Evolutionary conservation across 2,797 vertebrate species (phyloP), one percentile per base, ranked within the genome.

Genomic region (Apodemus agrarius): DNA sequence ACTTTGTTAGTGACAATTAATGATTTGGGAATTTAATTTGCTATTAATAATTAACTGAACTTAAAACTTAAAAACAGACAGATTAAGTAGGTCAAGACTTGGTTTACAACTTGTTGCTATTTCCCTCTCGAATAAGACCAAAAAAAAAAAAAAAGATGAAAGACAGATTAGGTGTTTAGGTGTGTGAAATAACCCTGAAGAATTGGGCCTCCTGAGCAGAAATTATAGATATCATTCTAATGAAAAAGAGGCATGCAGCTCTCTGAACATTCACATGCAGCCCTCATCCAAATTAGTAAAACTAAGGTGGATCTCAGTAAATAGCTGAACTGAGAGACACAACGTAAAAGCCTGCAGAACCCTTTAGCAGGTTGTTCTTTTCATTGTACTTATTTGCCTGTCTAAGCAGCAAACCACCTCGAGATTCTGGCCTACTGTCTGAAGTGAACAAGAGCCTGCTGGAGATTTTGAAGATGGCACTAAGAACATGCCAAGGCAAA

Each of bases 401-500:
- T 81, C 43, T 43, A 52, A 59, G 22, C 24, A 89, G 82, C 14
- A 12, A 43, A 54, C 17, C 9, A 37, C 34, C 26, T 79, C 52
- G 67, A n/a, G n/a, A 74, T 49, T 40, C 76, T 61, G 94, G 49
- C 1, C 84, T 24, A 16, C 94, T 67, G 78, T 90, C 91, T 75
- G 89, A 97, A 49, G 37, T 72, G 37, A 95, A 90, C 22, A 22
- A 92, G 80, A 81, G 88, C 59, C 72, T 90, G 8, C 2, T 97
- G 54, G 96, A 96, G 83, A 84, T 94, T 72, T 89, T 97, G n/a
- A 98, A 97, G 89, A 89, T 92, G 86, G 82, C 90, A 40, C 67
- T 98, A 14, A 96, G 86, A n/a, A 31, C 91, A 69, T n/a, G 29
- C 54, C 96, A 52, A 9, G 84, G 95, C 52, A 92, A 97, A 75